phyloP scores from a whole-genome alignment of 2,888 invertebrate genomes.

The Amblyjoppa proteus region DNA sequence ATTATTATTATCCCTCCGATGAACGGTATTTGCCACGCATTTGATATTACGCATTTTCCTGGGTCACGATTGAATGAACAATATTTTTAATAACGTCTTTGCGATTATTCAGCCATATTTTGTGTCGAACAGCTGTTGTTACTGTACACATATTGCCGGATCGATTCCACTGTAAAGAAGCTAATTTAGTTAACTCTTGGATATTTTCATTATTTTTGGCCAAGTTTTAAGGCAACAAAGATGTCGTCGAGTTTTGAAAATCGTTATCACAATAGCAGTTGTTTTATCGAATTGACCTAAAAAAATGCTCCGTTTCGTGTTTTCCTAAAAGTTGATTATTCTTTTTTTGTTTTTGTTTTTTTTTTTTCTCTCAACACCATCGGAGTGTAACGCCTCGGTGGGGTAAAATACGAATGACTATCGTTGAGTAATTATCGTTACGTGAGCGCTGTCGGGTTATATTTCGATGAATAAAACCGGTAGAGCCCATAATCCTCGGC shows the following conservation, averaged over 20 bases:
- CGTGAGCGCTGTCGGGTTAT: constrained; percentile 26
- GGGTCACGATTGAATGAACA: not conserved
- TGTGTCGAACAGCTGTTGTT: too few relatives aligned
- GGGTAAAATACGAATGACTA: constrained; percentile 3
- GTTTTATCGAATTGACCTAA: not conserved
- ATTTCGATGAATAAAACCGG: constrained; percentile 44
- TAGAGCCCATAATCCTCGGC: not conserved
- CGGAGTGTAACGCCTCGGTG: not conserved
- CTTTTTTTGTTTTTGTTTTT: not conserved
- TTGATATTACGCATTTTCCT: not conserved
- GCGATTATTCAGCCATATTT: too few relatives aligned
- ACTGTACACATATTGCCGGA: too few relatives aligned
- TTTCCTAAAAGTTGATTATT: not conserved
- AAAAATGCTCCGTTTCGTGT: not conserved
- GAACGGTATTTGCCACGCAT: not conserved
- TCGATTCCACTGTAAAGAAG: too few relatives aligned
- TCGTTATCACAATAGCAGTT: not conserved
- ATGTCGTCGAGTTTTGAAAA: too few relatives aligned
- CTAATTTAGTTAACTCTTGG: too few relatives aligned
- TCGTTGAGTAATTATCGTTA: constrained; percentile 19
- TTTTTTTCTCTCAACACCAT: not conserved
- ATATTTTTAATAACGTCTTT: not conserved
- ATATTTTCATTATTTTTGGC: too few relatives aligned
- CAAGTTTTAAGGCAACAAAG: too few relatives aligned
- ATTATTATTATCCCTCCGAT: constrained; percentile 32